Evolutionary conservation across 2,888 invertebrate species (phyloP), one percentile per base, ranked within the genome.

Genomic region (Andrena minutula): DNA sequence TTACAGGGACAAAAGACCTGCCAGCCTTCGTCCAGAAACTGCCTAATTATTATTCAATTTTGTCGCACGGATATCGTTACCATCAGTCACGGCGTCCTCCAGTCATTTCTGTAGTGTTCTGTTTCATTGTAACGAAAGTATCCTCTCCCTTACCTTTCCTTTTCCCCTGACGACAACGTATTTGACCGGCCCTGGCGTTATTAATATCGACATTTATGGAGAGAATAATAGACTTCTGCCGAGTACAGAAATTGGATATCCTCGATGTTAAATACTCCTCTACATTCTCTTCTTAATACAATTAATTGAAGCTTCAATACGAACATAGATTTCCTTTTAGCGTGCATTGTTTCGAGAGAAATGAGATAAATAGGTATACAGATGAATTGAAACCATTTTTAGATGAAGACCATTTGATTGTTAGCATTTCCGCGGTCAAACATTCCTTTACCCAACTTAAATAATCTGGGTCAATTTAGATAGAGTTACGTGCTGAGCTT

Each of bases 21-120:
- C 20, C 49, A 69, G 35, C 10, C 26, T 70, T 65, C 65, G 51
- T 32, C 5, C 35, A 23, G 64, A 35, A 49, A 49, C 47, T 56
- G 53, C 61, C 41, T 83, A 76, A 83, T 83, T 83, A 76, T 74
- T 75, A 76, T 83, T 63, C 65, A 53, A 73, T 76, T 60, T 69
- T 30, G 41, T 79, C 61, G 30, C 41, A 51, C 47, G 68, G 68
- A 70, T 76, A 76, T 73, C 64, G 73, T 82, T 76, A 61, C 64
- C 56, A 80, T 75, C 66, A 63, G 71, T 75, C 68, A 68, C 53
- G 53, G 41, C 20, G 35, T 49, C 23, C 26, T 68, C 28, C n/a
- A 26, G 0, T 49, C 28, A 26, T 61, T 60, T 23, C n/a, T 56
- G 26, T 51, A 53, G n/a, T 63, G 51, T 64, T 64, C 64, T 26